Evolutionary conservation across 1,140 invertebrate genomes (phyloP), one percentile per base, ranked within the genome.

Genomic region (Bombus difficillimus): DNA sequence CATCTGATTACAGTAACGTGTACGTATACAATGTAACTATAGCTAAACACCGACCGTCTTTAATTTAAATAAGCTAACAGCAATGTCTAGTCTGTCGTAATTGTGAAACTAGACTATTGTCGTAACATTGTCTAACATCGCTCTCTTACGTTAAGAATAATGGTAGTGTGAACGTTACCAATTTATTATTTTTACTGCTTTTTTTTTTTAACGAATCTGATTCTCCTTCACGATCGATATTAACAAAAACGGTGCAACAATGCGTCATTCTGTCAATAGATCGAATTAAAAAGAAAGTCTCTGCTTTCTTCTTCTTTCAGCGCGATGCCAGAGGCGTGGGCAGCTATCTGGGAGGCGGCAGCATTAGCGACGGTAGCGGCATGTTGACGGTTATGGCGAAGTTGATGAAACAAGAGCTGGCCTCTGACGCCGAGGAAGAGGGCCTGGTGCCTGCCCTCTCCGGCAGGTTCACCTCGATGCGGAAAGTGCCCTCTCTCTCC

Each of bases 401-500:
- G 80, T 94, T 93, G 84, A 94, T 95, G 94, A 95, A 95, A 87
- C 95, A 95, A 92, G 95, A 95, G 88, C 87, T 94, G 83, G 89
- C 94, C 77, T 95, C 95, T 69, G 95, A 95, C 83, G 94, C 93
- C 76, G 95, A 95, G 90, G 95, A 95, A 88, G 95, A 95, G 89
- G 92, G 94, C 75, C 85, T 95, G n/a, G 94, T 94, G 83, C 94
- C 94, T 80, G 92, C 91, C 87, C 91, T 93, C 82, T 87, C 93
- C 41, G 92, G 91, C 59, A 92, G 94, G 76, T 93, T 94, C 80
- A 92, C 93, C 68, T 96, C 97, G 34, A 97, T 98, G 96, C 97
- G 97, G 93, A 98, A 98, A 93, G 98, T 98, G 81, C 98, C 98
- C 12, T 98, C 97, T 3, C 96, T 98, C 53, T 97, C 97, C 69